Evolutionary conservation across 1,140 invertebrate species (phyloP), one percentile per base, ranked within the genome.

Genomic region (Spodoptera litura): DNA sequence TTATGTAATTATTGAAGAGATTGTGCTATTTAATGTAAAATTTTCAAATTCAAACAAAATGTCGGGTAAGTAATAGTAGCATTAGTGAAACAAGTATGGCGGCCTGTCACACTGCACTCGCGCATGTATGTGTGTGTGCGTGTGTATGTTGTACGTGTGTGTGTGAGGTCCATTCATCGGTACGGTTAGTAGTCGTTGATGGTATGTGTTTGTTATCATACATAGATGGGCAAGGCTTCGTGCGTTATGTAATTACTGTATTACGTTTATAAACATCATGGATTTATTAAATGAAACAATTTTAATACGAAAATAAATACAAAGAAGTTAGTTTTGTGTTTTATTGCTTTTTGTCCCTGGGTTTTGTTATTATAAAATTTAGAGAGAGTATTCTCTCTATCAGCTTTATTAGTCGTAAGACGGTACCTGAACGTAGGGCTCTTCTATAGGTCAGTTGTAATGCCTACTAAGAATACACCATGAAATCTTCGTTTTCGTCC

Each of bases 211-310:
- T 84, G 82, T 83, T 85, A 87, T 83, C 84, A 82, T 84, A 74
- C 80, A 80, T 78, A 77, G 80, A 79, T 64, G 49, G 74, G 86
- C 83, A 86, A 84, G 84, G 84, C 84, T 87, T 87, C 81, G 82
- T 85, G 86, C 84, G 81, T 84, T 85, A 82, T 87, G 82, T 85
- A 83, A 82, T 53, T 66, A 77, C 62, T 85, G 82, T 85, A 86
- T 83, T 88, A 83, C 82, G 84, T 88, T 88, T 86, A 85, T 82
- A 81, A 86, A 86, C 86, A 80, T 77, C 74, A 86, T 88, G 86
- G 86, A 85, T 88, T 88, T 88, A 85, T 88, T 86, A 88, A 82
- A 82, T 86, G 82, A 86, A 87, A 77, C 74, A 77, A 85, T 88
- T 88, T 87, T 88, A 86, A 86, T 86, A 86, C 85, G 86, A 88